Percentiles rank a stretch among this genome's conserved stretches.
Conservation (phyloP, 2,888 invertebrate species). For the Spialia ferax region DNA sequence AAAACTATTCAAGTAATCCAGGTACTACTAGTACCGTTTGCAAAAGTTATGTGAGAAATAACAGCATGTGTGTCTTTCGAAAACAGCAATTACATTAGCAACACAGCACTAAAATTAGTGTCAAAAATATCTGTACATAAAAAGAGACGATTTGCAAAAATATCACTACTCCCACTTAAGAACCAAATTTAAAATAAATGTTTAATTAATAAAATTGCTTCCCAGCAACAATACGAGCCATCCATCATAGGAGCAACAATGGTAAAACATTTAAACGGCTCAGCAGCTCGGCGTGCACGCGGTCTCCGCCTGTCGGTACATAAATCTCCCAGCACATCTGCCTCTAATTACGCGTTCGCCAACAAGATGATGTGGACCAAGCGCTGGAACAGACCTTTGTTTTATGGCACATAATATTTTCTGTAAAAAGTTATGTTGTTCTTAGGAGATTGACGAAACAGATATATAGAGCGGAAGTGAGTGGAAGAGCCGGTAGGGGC, state of each 20-base stretch:
- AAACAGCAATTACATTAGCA: too few relatives aligned
- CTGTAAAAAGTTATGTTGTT: not conserved
- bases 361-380: slow-evolving; percentile 15
- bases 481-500: too few relatives aligned
- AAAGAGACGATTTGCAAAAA: too few relatives aligned
- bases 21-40: too few relatives aligned
- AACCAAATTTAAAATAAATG: not conserved
- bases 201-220: slow-evolving; percentile 12
- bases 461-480: too few relatives aligned
- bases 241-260: slow-evolving; percentile 21
- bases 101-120: too few relatives aligned
- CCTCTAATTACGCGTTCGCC: slow-evolving; percentile 28
- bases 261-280: slow-evolving; percentile 17
- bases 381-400: slow-evolving; percentile 7
- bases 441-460: too few relatives aligned
- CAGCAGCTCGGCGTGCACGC: not conserved
- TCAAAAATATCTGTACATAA: too few relatives aligned
- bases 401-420: not conserved
- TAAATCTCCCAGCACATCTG: slow-evolving; percentile 31
- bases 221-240: slow-evolving; percentile 4
- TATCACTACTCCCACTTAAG: too few relatives aligned
- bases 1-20: too few relatives aligned
- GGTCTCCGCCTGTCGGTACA: slow-evolving; percentile 13
- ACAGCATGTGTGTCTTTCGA: too few relatives aligned
- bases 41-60: too few relatives aligned